Base-by-base conservation (phyloP, 2,888 invertebrate species). In the Capitulum mitella region DNA sequence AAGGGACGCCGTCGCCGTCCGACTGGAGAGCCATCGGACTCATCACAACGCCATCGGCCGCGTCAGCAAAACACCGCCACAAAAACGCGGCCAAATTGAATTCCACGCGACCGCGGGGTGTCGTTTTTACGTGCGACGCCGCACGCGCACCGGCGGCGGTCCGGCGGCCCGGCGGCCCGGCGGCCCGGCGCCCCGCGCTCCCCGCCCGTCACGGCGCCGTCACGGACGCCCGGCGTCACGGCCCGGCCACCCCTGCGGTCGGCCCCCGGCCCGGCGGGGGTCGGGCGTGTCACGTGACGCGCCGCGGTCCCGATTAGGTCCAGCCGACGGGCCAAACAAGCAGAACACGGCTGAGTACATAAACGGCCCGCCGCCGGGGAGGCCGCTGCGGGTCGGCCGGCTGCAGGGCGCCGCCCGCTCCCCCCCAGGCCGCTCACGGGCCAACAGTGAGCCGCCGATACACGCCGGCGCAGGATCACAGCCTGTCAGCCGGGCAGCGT, bases 61-160 rank as follows among this genome's bases (percentile, higher is more conserved):
- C 19, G 19, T 16, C 19, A 8, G 19, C 64, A 64, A 34, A 64
- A 64, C 14, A 64, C 12, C 32, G 46, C 37, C 48, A 74, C 32
- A 78, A 78, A 78, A 61, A 64, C 34, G 6, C 34, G 29, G 19
- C 32, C 64, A 8, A 64, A 46, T 54, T 78, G 64, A 37, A 54
- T 54, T 34, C 37, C 40, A 74, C 16, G n/a, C 58, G n/a, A 29
- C 58, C n/a, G 29, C 10, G n/a, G n/a, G n/a, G 58, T 58, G 58
- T 10, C n/a, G n/a, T 58, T 58, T 58, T 58, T 58, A 29, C 29
- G n/a, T 26, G 22, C 19, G 22, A 26, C 26, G 22, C 54, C 22
- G 22, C 54, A 26, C 8, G 51, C 22, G 54, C 54, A 26, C 16
- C 26, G 26, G 54, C 6, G 54, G 26, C 10, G 46, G 54, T 54